Evolutionary conservation across 2,888 invertebrate species (phyloP), one percentile per base, ranked within the genome.

Genomic region (Ethmia dodecea): DNA sequence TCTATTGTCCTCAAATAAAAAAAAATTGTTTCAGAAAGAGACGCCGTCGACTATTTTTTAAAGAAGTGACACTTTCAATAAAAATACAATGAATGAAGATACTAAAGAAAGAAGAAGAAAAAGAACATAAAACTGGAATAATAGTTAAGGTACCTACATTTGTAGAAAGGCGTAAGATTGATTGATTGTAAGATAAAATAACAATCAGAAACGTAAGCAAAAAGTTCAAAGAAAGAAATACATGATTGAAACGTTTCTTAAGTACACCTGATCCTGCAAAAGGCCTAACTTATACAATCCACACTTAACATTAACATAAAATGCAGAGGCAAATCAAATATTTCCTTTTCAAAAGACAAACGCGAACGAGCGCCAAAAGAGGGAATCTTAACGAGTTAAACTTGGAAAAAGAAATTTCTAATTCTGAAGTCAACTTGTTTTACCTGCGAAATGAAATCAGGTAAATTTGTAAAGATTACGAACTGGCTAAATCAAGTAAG

Each of bases 311-410:
- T 52, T 53, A 47, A 37, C 50, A 49, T 48, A 46, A 54, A 52
- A 50, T 41, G 49, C 42, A 32, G 37, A 35, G 37, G 31, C 31
- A 49, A 52, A 55, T 55, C 55, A 54, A 65, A 62, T 53, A 55
- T 60, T 64, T 52, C 43, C 49, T 14, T 43, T 49, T 43, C 29
- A 37, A 40, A 57, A 61, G 49, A 48, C 54, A 60, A 58, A 61
- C 49, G 36, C 35, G 35, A 49, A 11, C 6, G 12, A 34, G 35
- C 9, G 12, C 13, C 20, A 8, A 27, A 28, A 34, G 20, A 13
- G 43, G 37, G 45, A 43, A 44, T 35, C 41, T 39, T 51, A 49
- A 51, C 48, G 49, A 53, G 52, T 46, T 42, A 39, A 55, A 52
- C 43, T 55, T 47, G 35, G 39, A 36, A 27, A 47, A 42, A 44